Percentiles rank a stretch among this genome's conserved stretches.
phyloP scores from a whole-genome alignment of 2,113 vertebrate genomes.

The Pongo abelii region DNA sequence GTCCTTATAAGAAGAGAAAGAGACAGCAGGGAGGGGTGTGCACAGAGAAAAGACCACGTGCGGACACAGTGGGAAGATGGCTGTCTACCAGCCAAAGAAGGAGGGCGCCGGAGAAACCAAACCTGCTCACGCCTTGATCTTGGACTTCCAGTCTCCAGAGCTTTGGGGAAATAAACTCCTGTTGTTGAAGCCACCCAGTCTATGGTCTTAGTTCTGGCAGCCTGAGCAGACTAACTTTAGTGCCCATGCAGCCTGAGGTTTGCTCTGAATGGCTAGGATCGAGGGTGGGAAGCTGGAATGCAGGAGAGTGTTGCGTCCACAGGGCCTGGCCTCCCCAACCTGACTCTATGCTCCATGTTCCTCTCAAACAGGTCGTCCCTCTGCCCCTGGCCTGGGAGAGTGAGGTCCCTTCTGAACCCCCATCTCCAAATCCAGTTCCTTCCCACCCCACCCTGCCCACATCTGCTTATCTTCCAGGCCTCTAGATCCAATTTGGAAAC shows the following conservation, averaged over 20 bases:
- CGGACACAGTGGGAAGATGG: fast-evolving
- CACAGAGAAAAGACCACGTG: background rate
- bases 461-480: background rate
- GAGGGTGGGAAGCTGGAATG: background rate
- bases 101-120: background rate
- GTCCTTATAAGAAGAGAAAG: background rate
- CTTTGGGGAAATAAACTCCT: background rate
- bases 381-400: background rate
- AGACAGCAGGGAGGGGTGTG: background rate
- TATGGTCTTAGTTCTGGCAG: too few relatives aligned
- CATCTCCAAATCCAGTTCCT: background rate
- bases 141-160: background rate
- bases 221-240: background rate
- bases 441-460: too few relatives aligned
- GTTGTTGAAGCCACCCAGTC: background rate
- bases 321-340: too few relatives aligned
- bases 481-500: background rate
- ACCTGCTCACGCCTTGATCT: background rate
- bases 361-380: background rate
- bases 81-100: background rate
- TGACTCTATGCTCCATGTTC: background rate
- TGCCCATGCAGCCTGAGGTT: background rate
- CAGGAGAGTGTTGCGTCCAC: background rate
- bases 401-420: background rate
- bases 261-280: too few relatives aligned